Evolutionary conservation across 2,113 vertebrate genomes (phyloP).

Genomic region (Pimephales promelas): DNA sequence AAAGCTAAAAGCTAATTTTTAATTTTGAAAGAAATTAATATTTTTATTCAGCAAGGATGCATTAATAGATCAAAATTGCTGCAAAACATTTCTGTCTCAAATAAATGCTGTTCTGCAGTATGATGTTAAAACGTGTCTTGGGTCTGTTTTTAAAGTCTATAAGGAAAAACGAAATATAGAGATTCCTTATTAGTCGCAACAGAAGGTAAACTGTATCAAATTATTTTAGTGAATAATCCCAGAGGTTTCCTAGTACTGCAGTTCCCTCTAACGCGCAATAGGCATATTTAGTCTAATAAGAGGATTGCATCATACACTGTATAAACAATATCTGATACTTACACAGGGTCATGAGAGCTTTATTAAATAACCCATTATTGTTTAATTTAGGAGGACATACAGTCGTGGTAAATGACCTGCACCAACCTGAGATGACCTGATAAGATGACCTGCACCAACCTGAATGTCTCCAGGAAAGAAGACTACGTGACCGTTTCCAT

Average conservation of each 20-base stretch:
- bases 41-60: neutral
- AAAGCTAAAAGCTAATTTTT: too few relatives aligned
- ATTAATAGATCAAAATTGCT: neutral
- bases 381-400: neutral
- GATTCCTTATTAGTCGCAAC: neutral
- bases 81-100: neutral
- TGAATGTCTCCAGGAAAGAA: slow-evolving; percentile 96
- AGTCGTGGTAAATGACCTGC: too few relatives aligned
- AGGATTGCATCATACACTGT: too few relatives aligned
- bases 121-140: neutral
- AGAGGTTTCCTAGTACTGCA: too few relatives aligned
- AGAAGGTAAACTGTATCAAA: slow-evolving; percentile 28
- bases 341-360: neutral
- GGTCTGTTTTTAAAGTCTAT: neutral
- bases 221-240: neutral
- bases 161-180: slow-evolving; percentile 22
- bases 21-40: neutral
- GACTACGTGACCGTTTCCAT: slow-evolving; percentile 77
- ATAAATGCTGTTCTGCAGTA: neutral
- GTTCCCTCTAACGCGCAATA: too few relatives aligned
- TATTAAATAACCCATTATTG: neutral
- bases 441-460: slow-evolving; percentile 70
- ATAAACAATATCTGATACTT: neutral
- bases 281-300: neutral
- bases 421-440: too few relatives aligned